Evolutionary conservation across 2,113 vertebrate genomes (phyloP).

Genomic region (Setophaga coronata): DNA sequence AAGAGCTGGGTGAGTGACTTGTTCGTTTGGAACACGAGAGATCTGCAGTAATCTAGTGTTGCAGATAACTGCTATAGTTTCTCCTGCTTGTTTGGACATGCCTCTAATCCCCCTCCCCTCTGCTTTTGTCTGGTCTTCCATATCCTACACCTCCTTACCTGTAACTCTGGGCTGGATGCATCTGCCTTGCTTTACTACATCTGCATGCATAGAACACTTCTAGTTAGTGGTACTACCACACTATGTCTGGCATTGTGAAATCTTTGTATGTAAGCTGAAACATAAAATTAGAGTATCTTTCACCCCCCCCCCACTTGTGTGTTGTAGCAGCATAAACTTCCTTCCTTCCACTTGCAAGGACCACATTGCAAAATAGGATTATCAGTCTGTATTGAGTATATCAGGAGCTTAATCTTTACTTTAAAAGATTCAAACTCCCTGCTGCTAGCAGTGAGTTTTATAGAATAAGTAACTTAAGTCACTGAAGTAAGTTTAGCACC

Average conservation of each 20-base stretch:
- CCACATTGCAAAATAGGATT: not conserved
- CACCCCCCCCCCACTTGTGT: accelerated
- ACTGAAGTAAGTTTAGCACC: not conserved
- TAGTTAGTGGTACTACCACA: not conserved
- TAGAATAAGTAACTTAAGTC: accelerated
- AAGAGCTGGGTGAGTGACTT: not conserved
- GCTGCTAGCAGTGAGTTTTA: not conserved
- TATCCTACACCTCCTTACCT: accelerated
- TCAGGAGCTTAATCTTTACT: not conserved
- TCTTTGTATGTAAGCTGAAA: not conserved
- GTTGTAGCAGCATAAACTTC: not conserved
- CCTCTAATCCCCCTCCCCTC: not conserved
- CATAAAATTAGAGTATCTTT: not conserved
- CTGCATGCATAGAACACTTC: not conserved
- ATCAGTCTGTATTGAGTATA: not conserved
- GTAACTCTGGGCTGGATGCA: not conserved
- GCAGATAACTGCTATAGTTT: not conserved
- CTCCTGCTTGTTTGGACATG: not conserved
- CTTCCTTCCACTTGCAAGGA: accelerated
- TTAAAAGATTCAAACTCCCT: not conserved
- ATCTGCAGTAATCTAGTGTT: not conserved
- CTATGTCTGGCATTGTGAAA: not conserved
- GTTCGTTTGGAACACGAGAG: accelerated
- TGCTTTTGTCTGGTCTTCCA: not conserved
- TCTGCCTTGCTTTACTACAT: not conserved